Evolutionary conservation across 2,113 vertebrate genomes (phyloP).

Genomic region (Sebastes fasciatus): DNA sequence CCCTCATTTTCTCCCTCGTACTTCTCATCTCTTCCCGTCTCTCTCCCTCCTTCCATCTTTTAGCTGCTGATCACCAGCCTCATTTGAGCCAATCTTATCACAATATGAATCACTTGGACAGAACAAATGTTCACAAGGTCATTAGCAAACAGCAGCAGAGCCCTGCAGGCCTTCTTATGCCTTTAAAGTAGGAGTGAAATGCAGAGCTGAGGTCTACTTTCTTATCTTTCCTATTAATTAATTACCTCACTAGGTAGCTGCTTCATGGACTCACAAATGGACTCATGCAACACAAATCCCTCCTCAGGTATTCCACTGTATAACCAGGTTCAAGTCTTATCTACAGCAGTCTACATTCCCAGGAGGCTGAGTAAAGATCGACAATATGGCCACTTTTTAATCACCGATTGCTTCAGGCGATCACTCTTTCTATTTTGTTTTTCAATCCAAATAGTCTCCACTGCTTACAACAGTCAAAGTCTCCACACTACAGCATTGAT

Average conservation of each 20-base stretch:
- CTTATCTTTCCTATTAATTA: constrained; percentile 5
- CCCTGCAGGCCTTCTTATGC: not conserved
- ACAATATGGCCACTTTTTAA: not conserved
- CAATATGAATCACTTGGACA: constrained; percentile 3
- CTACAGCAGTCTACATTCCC: not conserved
- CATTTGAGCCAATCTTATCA: constrained; percentile 14
- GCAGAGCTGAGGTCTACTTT: not conserved
- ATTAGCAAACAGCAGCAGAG: constrained; percentile 29
- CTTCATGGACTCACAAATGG: constrained; percentile 2
- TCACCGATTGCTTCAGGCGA: not conserved
- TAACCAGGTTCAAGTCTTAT: not conserved
- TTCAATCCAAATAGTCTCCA: not conserved
- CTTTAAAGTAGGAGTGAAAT: constrained; percentile 5
- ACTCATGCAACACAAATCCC: not conserved
- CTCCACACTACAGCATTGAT: not conserved
- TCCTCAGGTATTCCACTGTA: not conserved
- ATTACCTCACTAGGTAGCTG: not conserved
- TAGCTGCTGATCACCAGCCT: constrained; percentile 4
- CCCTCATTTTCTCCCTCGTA: not conserved
- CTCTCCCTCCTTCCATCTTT: not conserved
- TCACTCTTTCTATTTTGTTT: not conserved
- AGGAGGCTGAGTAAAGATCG: not conserved
- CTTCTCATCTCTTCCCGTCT: not conserved
- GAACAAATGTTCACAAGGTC: constrained; percentile 23
- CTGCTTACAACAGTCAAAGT: not conserved